Percentiles rank a stretch among this genome's conserved stretches.
Evolutionary conservation across 2,113 vertebrate species (phyloP).

Genomic region (Mionectes macconnelli): DNA sequence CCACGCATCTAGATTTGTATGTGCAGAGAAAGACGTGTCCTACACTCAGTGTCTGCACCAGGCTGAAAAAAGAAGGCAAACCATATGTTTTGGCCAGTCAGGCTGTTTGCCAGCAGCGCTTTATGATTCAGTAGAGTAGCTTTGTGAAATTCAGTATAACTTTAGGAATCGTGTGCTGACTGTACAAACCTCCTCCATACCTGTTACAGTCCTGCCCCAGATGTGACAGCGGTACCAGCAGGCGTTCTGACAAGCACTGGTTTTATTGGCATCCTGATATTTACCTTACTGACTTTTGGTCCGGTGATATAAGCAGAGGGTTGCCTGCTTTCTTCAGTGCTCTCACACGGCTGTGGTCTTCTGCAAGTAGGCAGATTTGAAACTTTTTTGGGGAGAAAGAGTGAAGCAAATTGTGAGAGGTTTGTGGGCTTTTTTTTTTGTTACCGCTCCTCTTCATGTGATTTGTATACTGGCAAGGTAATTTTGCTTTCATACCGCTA

Average conservation of each 20-base stretch:
- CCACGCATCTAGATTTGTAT: background rate
- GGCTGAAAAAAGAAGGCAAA: background rate
- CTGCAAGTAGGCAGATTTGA: background rate
- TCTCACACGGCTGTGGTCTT: background rate
- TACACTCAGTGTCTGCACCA: background rate
- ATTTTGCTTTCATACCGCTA: background rate
- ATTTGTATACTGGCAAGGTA: slow-evolving; percentile 3
- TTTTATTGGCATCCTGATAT: background rate
- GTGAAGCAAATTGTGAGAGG: background rate
- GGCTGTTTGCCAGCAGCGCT: background rate
- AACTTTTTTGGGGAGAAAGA: background rate
- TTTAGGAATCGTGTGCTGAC: background rate
- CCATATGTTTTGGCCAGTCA: fast-evolving
- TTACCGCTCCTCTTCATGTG: background rate
- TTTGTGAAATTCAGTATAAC: background rate
- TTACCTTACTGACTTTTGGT: background rate
- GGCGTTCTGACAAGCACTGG: background rate
- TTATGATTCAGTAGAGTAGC: background rate
- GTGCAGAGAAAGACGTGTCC: background rate
- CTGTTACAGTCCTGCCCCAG: background rate
- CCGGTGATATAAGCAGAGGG: fast-evolving
- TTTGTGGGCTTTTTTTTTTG: background rate
- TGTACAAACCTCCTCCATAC: background rate
- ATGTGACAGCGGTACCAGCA: background rate
- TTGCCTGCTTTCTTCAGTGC: background rate